Evolutionary conservation across 1,140 invertebrate species (phyloP), one percentile per base, ranked within the genome.

Genomic region (Pteromalus puparum): DNA sequence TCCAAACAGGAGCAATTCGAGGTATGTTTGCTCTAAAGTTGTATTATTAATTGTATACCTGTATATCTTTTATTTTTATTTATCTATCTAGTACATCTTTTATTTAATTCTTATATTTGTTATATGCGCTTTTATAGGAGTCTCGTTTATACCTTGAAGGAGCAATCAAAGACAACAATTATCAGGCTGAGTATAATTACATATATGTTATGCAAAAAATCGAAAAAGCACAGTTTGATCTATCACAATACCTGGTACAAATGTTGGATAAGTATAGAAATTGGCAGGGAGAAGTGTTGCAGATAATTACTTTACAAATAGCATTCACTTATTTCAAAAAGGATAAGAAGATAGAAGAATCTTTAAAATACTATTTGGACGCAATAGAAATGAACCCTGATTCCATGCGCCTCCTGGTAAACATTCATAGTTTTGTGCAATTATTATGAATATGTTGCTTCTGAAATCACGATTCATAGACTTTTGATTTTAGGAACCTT

Each of bases 311-410:
- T n/a, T 13, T 79, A 79, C 5, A 79, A 6, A 0, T 79, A 67
- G 77, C 77, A 0, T 67, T 38, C 34, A 34, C n/a, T 79, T 68
- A 79, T 79, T 68, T 24, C 24, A 10, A 21, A 9, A 79, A 67
- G 18, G 24, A 79, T 24, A 28, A 28, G 1, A 34, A 79, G 15
- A 12, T 67, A n/a, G 15, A 28, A 6, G 18, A 79, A 7, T 13
- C 77, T 21, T 5, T 65, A 46, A 34, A 21, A n/a, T 67, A 79
- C 28, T 79, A 68, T n/a, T 24, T 79, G 18, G 28, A 79, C n/a
- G 77, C 53, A 6, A 79, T 79, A 4, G 61, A 79, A 34, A n/a
- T 79, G 4, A 26, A 79, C 67, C 77, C 77, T 18, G 15, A 78
- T 24, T 1, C n/a, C n/a, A 7, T 3, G 48, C n/a, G n/a, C n/a